A percentile compares a stretch with the other conserved stretches of the same genome.
These are phyloP conservation scores for Trichogramma pretiosum DNA, from an alignment of 1,140 invertebrate species.

Conservation along the genomic window DNA sequence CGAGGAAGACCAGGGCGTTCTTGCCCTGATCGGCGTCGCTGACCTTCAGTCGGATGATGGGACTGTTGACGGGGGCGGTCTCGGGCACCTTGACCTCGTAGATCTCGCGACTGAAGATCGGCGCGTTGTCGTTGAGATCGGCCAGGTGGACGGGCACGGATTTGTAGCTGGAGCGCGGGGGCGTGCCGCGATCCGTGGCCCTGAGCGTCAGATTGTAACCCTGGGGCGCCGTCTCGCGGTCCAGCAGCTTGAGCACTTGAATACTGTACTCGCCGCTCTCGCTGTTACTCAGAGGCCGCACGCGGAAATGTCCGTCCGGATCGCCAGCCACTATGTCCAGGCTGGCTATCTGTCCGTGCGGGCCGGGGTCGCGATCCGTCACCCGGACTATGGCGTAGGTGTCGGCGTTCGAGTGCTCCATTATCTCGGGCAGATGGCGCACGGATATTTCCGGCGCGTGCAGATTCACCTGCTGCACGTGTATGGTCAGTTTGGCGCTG, in stretches of 20 bases:
- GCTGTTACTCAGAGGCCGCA: slow-evolving; percentile 45
- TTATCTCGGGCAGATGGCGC: slow-evolving; percentile 66
- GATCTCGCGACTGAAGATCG: slow-evolving; percentile 78
- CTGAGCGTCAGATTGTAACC: slow-evolving; percentile 81
- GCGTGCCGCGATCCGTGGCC: slow-evolving; percentile 75
- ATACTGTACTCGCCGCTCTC: slow-evolving; percentile 65
- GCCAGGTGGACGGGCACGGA: slow-evolving; percentile 67
- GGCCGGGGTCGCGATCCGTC: slow-evolving; percentile 70
- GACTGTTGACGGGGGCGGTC: slow-evolving; percentile 78
- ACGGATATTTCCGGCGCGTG: slow-evolving; percentile 76
- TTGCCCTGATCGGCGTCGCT: slow-evolving; percentile 73
- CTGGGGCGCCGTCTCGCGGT: slow-evolving; percentile 63
- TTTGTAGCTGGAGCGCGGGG: slow-evolving; percentile 65
- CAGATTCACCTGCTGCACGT: slow-evolving; percentile 78
- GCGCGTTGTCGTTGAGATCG: slow-evolving; percentile 76
- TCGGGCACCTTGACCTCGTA: slow-evolving; percentile 84
- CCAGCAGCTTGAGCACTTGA: slow-evolving; percentile 65
- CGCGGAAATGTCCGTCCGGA: slow-evolving; percentile 75
- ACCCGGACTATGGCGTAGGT: slow-evolving; percentile 86
- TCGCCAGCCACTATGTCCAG: slow-evolving; percentile 86
- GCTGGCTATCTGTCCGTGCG: slow-evolving; percentile 71
- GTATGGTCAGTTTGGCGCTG: slow-evolving; percentile 65
- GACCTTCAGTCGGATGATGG: slow-evolving; percentile 77
- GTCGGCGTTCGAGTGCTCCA: slow-evolving; percentile 75
- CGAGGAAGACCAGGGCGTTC: slow-evolving; percentile 75